These are phyloP conservation scores for Drosophila niveifrons DNA, from an alignment of 2,888 invertebrate species.

Conservation along the genomic window DNA sequence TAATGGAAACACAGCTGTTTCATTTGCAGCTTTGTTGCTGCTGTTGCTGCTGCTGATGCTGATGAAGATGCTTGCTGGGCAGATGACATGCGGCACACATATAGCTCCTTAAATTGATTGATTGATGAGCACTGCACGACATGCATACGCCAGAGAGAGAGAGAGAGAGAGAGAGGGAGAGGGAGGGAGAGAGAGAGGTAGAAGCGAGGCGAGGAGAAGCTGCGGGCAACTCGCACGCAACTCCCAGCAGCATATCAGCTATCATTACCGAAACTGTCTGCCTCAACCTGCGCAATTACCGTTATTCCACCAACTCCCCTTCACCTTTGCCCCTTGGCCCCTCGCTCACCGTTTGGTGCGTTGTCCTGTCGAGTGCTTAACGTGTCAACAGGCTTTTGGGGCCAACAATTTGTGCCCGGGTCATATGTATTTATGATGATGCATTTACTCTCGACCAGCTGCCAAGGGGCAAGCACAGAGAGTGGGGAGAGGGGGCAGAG, in stretches of 20 bases:
- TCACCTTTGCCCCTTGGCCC: no score
- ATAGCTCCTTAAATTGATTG: constrained; percentile 31
- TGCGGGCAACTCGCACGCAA: constrained; percentile 17
- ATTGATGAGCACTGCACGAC: constrained; percentile 25
- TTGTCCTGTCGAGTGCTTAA: constrained; percentile 41
- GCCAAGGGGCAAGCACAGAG: not conserved
- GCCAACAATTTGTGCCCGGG: constrained; percentile 41
- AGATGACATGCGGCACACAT: constrained; percentile 7
- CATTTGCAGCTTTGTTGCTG: not conserved
- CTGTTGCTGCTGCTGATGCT: not conserved
- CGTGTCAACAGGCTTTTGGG: constrained; percentile 44
- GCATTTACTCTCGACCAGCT: constrained; percentile 45
- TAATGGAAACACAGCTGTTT: constrained; percentile 19
- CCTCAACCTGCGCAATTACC: constrained; percentile 22
- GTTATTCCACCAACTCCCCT: not conserved
- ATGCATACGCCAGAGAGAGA: not conserved
- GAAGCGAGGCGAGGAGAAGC: not conserved
- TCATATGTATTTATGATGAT: constrained; percentile 55
- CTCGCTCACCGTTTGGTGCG: no score
- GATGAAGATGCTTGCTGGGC: constrained; percentile 12
- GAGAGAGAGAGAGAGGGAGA: not conserved
- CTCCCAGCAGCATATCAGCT: constrained; percentile 31
- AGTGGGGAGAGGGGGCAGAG: not conserved
- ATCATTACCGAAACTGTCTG: constrained; percentile 36
- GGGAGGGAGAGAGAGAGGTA: not conserved